Percentiles rank a stretch among this genome's conserved stretches.
phyloP scores from a whole-genome alignment of 2,113 vertebrate genomes.

The Arvicanthis niloticus region DNA sequence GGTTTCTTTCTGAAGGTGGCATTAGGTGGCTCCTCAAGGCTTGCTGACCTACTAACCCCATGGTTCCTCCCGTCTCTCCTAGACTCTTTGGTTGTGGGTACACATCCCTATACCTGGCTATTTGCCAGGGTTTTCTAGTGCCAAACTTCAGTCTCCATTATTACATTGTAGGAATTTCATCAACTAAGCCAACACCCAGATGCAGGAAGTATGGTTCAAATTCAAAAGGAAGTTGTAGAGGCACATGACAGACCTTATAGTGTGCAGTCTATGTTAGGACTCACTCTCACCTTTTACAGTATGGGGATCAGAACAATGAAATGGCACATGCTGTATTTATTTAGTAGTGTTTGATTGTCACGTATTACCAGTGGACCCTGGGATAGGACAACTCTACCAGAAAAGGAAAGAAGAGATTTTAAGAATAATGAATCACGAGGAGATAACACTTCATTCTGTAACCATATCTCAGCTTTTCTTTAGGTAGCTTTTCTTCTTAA shows the following conservation, averaged over 20 bases:
- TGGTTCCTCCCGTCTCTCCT: neutral
- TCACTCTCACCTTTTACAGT: neutral
- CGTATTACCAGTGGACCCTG: neutral
- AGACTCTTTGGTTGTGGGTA: too few relatives aligned
- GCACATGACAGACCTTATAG: fast-evolving
- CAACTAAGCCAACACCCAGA: neutral
- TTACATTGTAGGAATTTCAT: neutral
- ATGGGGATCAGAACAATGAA: neutral
- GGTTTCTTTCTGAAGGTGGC: neutral
- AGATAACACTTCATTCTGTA: neutral
- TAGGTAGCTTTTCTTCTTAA: neutral
- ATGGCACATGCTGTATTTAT: neutral
- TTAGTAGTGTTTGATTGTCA: neutral
- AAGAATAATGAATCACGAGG: neutral
- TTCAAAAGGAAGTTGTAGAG: neutral
- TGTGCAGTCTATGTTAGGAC: too few relatives aligned
- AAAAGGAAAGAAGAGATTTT: neutral
- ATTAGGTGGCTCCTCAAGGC: fast-evolving
- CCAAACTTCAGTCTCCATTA: neutral
- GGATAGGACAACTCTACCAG: neutral
- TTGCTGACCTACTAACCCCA: neutral
- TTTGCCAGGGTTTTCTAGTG: neutral
- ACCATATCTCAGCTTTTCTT: neutral
- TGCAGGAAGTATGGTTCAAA: neutral
- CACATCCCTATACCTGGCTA: too few relatives aligned